A percentile compares a stretch with the other conserved stretches of the same genome.
Evolutionary conservation across 2,113 vertebrate species (phyloP).

Genomic region (Protomyctophum bolini): DNA sequence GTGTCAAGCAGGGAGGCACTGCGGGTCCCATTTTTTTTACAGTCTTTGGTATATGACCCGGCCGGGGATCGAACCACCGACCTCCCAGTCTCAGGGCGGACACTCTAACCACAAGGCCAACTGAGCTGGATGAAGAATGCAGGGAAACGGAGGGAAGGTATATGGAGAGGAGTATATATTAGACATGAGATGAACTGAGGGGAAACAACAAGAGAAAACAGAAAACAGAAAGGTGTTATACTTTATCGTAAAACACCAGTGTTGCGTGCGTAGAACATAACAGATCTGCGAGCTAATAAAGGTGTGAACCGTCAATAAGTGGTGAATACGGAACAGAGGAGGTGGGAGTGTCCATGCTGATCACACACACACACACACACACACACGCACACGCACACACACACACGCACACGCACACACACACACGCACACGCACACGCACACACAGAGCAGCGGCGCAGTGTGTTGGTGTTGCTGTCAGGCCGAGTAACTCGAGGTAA

Average conservation of each 20-base stretch:
- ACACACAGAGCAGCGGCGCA: conserved; percentile 23
- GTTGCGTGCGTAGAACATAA: no score
- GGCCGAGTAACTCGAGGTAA: conserved; percentile 55
- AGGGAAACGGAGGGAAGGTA: conserved; percentile 1
- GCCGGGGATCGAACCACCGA: no score
- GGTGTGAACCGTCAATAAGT: not conserved
- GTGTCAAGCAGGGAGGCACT: no score
- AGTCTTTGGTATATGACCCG: no score
- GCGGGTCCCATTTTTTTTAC: no score
- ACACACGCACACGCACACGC: no score
- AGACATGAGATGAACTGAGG: not conserved
- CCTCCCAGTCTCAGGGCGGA: no score
- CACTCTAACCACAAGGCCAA: no score
- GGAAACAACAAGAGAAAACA: not conserved
- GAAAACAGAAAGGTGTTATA: not conserved
- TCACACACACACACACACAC: conserved; percentile 44
- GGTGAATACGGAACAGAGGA: not conserved
- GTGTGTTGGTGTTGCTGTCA: conserved; percentile 26
- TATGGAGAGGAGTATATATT: conserved; percentile 1
- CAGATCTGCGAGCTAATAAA: no score
- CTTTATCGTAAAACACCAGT: no score
- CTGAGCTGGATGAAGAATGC: not conserved
- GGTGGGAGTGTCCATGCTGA: not conserved
- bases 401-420: no score
- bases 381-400: no score